Conservation (phyloP, 2,797 vertebrate species). For the Oreortyx pictus region DNA sequence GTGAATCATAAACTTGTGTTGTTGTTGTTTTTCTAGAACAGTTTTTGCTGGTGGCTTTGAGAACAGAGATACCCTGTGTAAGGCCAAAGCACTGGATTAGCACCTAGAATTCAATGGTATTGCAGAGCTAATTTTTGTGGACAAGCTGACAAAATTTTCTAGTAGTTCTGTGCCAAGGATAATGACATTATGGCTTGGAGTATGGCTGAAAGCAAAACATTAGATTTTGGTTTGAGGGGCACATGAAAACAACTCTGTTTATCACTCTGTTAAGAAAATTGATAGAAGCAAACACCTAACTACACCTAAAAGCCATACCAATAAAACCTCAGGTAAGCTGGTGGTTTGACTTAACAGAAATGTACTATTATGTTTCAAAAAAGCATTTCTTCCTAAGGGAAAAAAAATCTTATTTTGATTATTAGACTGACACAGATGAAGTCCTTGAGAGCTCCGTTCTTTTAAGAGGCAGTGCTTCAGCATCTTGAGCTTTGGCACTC, state of each 20-base stretch:
- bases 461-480: neutral
- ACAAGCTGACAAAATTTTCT: slow-evolving; percentile 42
- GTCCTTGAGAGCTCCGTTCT: neutral
- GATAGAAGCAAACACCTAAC: slow-evolving; percentile 6
- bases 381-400: neutral
- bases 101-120: neutral
- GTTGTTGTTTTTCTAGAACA: slow-evolving; percentile 63
- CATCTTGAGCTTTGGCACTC: neutral
- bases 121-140: slow-evolving; percentile 34
- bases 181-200: slow-evolving; percentile 5
- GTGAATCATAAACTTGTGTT: slow-evolving; percentile 77
- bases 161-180: slow-evolving; percentile 26
- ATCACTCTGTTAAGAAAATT: slow-evolving; percentile 24
- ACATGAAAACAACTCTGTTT: slow-evolving; percentile 58
- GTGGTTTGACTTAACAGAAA: neutral
- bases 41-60: slow-evolving; percentile 15
- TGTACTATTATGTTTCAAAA: neutral
- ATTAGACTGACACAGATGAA: neutral
- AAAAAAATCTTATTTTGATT: neutral
- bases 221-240: neutral
- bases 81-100: slow-evolving; percentile 16
- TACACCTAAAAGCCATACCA: slow-evolving; percentile 1
- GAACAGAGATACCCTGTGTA: slow-evolving; percentile 24
- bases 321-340: neutral
- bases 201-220: slow-evolving; percentile 2